Percentiles rank a stretch among this genome's conserved stretches.
Evolutionary conservation across 2,113 vertebrate species (phyloP).

Genomic region (Fukomys damarensis): DNA sequence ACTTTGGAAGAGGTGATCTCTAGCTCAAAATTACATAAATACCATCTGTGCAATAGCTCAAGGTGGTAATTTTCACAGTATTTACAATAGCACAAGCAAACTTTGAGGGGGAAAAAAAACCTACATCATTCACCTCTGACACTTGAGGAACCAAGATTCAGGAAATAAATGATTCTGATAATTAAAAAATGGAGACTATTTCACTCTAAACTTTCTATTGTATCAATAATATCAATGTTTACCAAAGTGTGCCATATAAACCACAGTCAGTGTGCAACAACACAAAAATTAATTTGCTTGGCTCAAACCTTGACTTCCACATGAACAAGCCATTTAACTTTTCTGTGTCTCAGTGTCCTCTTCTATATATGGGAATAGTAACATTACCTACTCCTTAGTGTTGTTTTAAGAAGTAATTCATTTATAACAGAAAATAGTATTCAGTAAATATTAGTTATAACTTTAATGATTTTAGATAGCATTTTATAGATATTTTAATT

Average conservation of each 20-base stretch:
- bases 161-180: not conserved
- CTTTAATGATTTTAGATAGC: not conserved
- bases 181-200: not conserved
- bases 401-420: slow-evolving; percentile 19
- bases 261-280: not conserved
- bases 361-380: not conserved
- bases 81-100: not conserved
- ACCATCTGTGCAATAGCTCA: not conserved
- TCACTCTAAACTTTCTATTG: not conserved
- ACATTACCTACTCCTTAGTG: not conserved
- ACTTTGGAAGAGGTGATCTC: not conserved
- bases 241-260: not conserved
- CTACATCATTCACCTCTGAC: not conserved
- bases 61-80: slow-evolving; percentile 21
- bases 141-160: slow-evolving; percentile 39
- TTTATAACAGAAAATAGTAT: not conserved
- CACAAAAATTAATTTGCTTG: not conserved
- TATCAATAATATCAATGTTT: not conserved
- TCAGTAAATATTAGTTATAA: not conserved
- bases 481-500: not conserved
- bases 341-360: not conserved
- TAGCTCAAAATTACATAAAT: slow-evolving; percentile 49
- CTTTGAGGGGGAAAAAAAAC: not conserved
- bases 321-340: not conserved
- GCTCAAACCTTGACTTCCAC: not conserved